These are phyloP conservation scores for Stercorarius parasiticus DNA, from an alignment of 2,113 vertebrate species.

Conservation along the genomic window DNA sequence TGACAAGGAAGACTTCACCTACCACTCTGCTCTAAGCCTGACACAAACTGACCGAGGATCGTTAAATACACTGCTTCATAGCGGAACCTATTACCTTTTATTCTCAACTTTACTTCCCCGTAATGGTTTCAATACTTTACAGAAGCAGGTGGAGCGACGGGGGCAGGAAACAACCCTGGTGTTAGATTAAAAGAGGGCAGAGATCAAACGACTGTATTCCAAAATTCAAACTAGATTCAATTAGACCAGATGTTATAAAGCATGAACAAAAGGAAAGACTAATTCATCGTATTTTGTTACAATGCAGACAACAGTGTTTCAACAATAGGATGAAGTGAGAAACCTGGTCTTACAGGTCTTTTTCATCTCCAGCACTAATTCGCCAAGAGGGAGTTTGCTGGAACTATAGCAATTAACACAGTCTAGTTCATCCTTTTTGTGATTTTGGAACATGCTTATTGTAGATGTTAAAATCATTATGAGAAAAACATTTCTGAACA, in stretches of 20 bases:
- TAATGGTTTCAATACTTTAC: conserved; percentile 7
- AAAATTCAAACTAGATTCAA: background rate
- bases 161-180: background rate
- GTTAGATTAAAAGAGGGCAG: background rate
- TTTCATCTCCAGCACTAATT: background rate
- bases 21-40: background rate
- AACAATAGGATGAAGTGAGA: background rate
- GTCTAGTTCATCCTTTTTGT: background rate
- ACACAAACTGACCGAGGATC: background rate
- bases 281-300: background rate
- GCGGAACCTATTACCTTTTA: background rate
- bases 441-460: background rate
- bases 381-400: background rate
- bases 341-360: background rate
- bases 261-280: background rate
- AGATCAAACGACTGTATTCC: background rate
- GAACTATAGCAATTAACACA: background rate
- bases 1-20: background rate
- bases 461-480: background rate
- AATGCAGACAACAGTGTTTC: background rate
- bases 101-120: background rate
- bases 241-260: background rate
- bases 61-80: background rate
- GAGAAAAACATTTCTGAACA: conserved; percentile 1
- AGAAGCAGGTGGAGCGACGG: background rate